Evolutionary conservation across 1,140 invertebrate species (phyloP), one percentile per base, ranked within the genome.

Genomic region (Spodoptera litura): DNA sequence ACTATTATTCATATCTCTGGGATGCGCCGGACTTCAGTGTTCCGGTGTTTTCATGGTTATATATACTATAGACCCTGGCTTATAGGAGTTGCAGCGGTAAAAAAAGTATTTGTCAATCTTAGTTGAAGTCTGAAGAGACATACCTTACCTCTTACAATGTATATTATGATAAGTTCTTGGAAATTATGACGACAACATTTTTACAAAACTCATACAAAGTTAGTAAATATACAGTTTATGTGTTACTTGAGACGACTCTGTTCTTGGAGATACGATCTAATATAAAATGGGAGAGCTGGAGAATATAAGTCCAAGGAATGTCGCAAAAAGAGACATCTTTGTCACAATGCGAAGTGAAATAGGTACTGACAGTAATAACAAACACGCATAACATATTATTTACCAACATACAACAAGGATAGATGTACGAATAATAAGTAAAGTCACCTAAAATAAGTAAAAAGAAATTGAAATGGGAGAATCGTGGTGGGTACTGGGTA

Each of bases 391-490:
- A 64, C 4, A 64, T 64, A 64, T 64, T 20, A 64, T 38, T 44
- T 68, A 68, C 49, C 27, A 11, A 27, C 52, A 49, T 20, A 27
- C 8, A 11, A 6, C 27, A 51, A 51, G 9, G 15, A 68, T 27
- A 31, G 11, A 5, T n/a, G 44, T 9, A 44, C 6, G 9, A 44
- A 44, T 44, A 15, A 70, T 31, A 70, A 53, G 27, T 66, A 68
- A 27, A 31, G 55, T 8, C 3, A 53, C 27, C 31, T 31, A 10
- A 53, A 53, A 53, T 27, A 53, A 56, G 52, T 55, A 38, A 31
- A 71, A 27, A 13, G 68, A 56, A 44, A 35, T 55, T 38, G 68
- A 71, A 71, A 56, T 56, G 51, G 68, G 27, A 71, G 51, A 56
- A 71, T 56, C 38, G 68, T 38, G 68, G 27, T 51, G 52, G 25